phyloP scores from a whole-genome alignment of 2,888 invertebrate genomes.

The Stegophylla sp. region DNA sequence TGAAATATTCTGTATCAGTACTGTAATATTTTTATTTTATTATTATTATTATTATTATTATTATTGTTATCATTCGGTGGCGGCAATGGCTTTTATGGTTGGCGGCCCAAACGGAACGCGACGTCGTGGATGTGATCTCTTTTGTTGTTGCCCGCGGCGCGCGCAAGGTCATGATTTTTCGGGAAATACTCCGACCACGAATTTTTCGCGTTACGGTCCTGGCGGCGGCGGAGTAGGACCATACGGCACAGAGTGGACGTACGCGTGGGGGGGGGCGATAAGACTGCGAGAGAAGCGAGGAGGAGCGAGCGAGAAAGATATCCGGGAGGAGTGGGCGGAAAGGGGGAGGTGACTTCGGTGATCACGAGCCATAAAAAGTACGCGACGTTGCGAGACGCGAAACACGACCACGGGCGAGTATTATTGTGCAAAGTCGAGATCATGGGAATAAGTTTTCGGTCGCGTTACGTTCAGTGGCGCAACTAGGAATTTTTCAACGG shows the following conservation, averaged over 20 bases:
- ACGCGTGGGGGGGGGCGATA: no score
- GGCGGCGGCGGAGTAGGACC: background rate
- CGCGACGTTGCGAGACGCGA: background rate
- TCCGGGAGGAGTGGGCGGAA: background rate
- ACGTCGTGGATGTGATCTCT: conserved; percentile 35
- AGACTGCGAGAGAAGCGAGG: background rate
- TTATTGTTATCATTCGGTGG: background rate
- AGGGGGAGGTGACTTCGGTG: background rate
- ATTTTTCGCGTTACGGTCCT: conserved; percentile 30
- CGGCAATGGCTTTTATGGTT: conserved; percentile 31
- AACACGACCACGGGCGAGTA: background rate
- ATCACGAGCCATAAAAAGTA: background rate
- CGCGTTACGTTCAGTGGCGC: no score
- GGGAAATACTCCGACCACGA: conserved; percentile 8
- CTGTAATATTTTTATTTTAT: background rate
- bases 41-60: conserved; percentile 18
- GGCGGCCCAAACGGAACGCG: conserved; percentile 55
- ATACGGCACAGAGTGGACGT: background rate
- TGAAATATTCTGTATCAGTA: background rate
- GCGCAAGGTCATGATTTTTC: conserved; percentile 49
- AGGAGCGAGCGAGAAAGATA: no score
- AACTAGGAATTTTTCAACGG: background rate
- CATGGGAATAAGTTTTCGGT: conserved; percentile 4
- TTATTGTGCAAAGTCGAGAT: background rate
- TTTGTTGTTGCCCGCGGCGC: background rate